A percentile compares a stretch with the other conserved stretches of the same genome.
These are phyloP conservation scores for Drepanosiphum platanoidis DNA, from an alignment of 2,888 invertebrate genomes.

Conservation along the genomic window DNA sequence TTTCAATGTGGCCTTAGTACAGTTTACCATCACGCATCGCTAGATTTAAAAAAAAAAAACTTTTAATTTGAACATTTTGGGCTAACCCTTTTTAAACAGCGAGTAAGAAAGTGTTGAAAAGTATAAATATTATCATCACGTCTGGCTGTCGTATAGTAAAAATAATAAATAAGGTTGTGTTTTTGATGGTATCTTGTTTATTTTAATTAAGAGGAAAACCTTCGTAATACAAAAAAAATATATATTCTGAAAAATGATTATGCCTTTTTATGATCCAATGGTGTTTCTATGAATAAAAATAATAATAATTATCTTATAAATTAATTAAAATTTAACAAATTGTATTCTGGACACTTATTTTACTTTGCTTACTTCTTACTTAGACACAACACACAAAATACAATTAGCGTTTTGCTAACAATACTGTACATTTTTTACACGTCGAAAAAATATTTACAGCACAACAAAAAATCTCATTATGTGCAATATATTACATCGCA, in stretches of 20 bases:
- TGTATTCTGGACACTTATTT: too few species aligned
- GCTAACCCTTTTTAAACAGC: not conserved
- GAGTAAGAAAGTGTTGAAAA: not conserved
- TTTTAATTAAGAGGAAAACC: constrained; percentile 27
- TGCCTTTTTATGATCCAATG: not conserved
- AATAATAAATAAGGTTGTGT: not conserved
- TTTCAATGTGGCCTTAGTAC: not conserved
- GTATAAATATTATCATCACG: constrained; percentile 26
- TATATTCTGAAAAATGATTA: not conserved
- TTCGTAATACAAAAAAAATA: not conserved
- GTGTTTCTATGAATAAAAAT: not conserved
- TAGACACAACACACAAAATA: too few species aligned
- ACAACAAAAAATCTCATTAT: too few species aligned
- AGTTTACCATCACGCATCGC: not conserved
- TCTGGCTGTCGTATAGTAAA: not conserved
- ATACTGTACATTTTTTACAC: too few species aligned
- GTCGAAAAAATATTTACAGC: too few species aligned
- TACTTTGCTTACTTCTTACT: too few species aligned
- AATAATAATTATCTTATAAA: not conserved
- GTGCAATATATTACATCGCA: too few species aligned
- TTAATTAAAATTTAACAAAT: not conserved
- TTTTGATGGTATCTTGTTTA: constrained; percentile 13
- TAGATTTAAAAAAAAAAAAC: not conserved
- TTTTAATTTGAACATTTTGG: not conserved
- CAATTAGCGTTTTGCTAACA: too few species aligned